Percentiles rank a stretch among this genome's conserved stretches.
phyloP scores from a whole-genome alignment of 2,888 invertebrate genomes.

The Aspidapion aeneum region DNA sequence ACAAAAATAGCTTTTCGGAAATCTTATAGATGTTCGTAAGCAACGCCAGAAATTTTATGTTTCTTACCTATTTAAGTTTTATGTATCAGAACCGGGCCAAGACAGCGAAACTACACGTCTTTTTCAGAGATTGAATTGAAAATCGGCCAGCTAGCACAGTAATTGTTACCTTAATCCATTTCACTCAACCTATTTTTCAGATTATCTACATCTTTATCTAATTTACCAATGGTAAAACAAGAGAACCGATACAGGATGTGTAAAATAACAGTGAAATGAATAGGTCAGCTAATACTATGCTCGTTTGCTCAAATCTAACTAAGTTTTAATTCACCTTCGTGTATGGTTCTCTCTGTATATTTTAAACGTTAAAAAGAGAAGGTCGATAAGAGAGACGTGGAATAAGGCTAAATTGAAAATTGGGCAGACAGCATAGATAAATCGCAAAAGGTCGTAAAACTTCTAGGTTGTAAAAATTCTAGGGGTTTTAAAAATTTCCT shows the following conservation, averaged over 20 bases:
- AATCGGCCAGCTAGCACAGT: neutral
- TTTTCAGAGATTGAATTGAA: neutral
- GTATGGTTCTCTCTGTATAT: too few relatives aligned
- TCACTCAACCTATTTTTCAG: too few relatives aligned
- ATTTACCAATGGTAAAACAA: too few relatives aligned
- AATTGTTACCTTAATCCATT: neutral
- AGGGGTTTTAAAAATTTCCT: neutral
- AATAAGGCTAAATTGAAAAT: neutral
- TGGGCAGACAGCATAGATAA: neutral
- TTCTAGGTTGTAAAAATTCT: neutral
- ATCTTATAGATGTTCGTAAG: too few relatives aligned
- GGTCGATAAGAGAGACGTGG: neutral
- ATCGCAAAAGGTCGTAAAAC: neutral
- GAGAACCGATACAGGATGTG: too few relatives aligned
- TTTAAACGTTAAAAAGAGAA: neutral
- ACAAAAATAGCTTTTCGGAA: too few relatives aligned
- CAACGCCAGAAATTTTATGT: too few relatives aligned
- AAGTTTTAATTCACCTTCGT: too few relatives aligned
- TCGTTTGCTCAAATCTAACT: too few relatives aligned
- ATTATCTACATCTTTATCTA: too few relatives aligned
- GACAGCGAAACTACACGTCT: neutral
- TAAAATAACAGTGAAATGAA: too few relatives aligned
- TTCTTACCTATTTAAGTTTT: neutral
- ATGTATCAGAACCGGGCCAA: neutral
- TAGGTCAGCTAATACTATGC: too few relatives aligned